Percentiles rank a stretch among this genome's conserved stretches.
Evolutionary conservation across 2,113 vertebrate species (phyloP).

Genomic region (Nicator chloris): DNA sequence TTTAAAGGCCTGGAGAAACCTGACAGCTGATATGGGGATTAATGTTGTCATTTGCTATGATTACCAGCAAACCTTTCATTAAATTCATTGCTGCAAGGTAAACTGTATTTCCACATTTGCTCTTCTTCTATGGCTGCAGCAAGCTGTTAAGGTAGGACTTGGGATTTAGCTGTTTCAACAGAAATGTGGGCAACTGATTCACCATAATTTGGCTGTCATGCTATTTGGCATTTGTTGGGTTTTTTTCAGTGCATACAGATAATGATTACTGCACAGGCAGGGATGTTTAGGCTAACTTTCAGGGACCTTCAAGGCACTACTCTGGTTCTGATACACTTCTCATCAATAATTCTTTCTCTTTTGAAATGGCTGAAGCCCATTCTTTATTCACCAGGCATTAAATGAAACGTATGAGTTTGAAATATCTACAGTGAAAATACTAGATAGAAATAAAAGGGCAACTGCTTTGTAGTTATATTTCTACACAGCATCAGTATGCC

Average conservation of each 20-base stretch:
- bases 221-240: accelerated
- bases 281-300: not conserved
- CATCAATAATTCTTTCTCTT: not conserved
- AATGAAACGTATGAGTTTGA: not conserved
- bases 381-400: not conserved
- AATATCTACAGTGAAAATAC: not conserved
- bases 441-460: slow-evolving; percentile 18
- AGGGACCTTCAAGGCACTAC: not conserved
- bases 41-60: slow-evolving; percentile 30
- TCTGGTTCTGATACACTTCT: not conserved
- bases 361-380: not conserved
- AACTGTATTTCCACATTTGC: not conserved
- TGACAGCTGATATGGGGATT: slow-evolving; percentile 23
- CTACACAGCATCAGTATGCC: slow-evolving; percentile 5
- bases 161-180: not conserved
- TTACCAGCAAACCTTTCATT: slow-evolving; percentile 36
- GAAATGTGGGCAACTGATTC: not conserved
- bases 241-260: not conserved
- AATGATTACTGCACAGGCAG: not conserved
- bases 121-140: not conserved
- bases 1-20: slow-evolving; percentile 6
- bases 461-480: not conserved
- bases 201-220: not conserved
- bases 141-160: not conserved
- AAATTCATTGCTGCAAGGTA: slow-evolving; percentile 17